Percentiles rank a stretch among this genome's conserved stretches.
Evolutionary conservation across 2,888 invertebrate species (phyloP).

Genomic region (Diogma glabrata): DNA sequence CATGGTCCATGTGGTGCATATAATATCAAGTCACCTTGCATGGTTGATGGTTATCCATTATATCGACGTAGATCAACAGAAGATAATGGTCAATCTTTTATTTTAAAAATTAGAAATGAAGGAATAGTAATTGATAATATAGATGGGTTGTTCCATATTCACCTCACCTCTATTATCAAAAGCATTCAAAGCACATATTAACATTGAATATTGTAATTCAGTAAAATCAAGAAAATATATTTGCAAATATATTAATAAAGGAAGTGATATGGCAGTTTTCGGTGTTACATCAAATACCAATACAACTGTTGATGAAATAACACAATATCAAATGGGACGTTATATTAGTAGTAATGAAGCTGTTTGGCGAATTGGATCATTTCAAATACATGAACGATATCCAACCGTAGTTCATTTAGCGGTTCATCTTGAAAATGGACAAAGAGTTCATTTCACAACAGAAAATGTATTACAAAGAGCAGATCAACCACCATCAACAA

Average conservation of each 20-base stretch:
- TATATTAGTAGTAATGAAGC: not conserved
- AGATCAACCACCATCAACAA: not conserved
- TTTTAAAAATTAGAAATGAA: not conserved
- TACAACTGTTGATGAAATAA: no score
- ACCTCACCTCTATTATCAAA: conserved; percentile 21
- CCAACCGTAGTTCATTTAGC: no score
- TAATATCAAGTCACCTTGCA: not conserved
- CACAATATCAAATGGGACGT: not conserved
- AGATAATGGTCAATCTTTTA: not conserved
- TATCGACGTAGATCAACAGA: not conserved
- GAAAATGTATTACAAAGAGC: not conserved
- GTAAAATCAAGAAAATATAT: conserved; percentile 18
- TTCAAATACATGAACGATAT: no score
- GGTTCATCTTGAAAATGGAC: no score
- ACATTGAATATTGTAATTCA: conserved; percentile 30
- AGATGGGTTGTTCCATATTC: conserved; percentile 25
- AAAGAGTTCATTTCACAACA: not conserved
- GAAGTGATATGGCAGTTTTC: not conserved
- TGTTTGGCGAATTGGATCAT: no score
- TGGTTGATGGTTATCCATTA: not conserved
- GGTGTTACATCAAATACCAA: no score
- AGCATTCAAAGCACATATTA: conserved; percentile 25
- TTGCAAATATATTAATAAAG: conserved; percentile 8
- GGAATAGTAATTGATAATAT: conserved; percentile 20
- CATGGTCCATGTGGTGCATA: not conserved